Base-by-base conservation (phyloP, 2,797 vertebrate species). In the Pangasius djambal region DNA sequence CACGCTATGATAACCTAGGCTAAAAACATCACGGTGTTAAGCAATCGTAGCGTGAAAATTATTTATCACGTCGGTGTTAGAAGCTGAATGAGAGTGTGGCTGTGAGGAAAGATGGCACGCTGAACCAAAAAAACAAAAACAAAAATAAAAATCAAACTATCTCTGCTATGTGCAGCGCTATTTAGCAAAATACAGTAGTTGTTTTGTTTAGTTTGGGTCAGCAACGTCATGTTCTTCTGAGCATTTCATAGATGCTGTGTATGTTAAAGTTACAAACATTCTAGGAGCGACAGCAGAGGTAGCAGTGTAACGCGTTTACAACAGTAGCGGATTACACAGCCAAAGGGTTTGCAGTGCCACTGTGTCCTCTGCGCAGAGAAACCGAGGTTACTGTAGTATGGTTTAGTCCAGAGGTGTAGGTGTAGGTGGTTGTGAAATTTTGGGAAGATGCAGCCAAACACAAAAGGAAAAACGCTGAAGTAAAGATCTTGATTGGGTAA, bases 341-440 rank as follows among this genome's bases (percentile, higher is more conserved):
- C 8, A 5, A 81, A 57, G 57, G 55, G 52, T 12, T 59, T 77
- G 37, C 10, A 59, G 52, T 22, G 78, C n/a, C 9, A 5, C 3
- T 34, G 6, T 10, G n/a, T 59, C 16, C 7, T 28, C 72, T 75
- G 22, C 13, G 1, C 18, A 72, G 10, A 77, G 44, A 50, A 77
- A 77, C 74, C 0, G 25, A 6, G 44, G 31, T 34, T 34, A 16
- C 31, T 57, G 31, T 22, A 10, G n/a, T 22, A 81, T 20, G 16
- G 20, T 34, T 79, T 79, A 55, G 50, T 55, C 77, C 77, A 79
- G 28, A 79, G 5, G 75, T n/a, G n/a, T n/a, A n/a, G n/a, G n/a
- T n/a, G n/a, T 18, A n/a, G 48, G 2, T 31, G 28, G 13, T 50
- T 50, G 74, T 34, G 13, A n/a, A 52, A 31, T 31, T n/a, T 31